Percentiles rank a stretch among this genome's conserved stretches.
These are phyloP conservation scores for Poecilia velifera DNA, from an alignment of 2,797 vertebrate species.

Conservation along the genomic window DNA sequence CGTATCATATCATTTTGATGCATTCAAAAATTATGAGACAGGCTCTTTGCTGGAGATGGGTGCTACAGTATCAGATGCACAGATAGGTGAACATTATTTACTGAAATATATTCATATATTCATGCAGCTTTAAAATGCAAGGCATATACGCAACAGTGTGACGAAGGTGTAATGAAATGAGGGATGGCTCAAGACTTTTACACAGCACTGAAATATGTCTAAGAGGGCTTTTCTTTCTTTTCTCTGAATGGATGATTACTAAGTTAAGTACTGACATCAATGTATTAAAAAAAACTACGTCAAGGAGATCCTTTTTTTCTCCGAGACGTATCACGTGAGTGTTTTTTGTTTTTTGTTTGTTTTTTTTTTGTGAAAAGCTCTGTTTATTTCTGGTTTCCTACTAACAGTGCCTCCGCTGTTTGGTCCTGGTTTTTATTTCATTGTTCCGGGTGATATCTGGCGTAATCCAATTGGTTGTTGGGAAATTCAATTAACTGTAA, in stretches of 20 bases:
- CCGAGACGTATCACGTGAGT: slow-evolving; percentile 1
- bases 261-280: slow-evolving; percentile 52
- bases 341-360: slow-evolving; percentile 10
- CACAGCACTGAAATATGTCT: slow-evolving; percentile 33
- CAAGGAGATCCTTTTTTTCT: background rate
- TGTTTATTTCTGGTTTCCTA: slow-evolving; percentile 55
- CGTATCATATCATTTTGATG: background rate
- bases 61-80: background rate
- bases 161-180: background rate
- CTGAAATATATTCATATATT: background rate
- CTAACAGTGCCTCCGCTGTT: slow-evolving; percentile 74
- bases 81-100: background rate
- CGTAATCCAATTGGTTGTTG: slow-evolving; percentile 78
- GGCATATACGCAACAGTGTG: background rate
- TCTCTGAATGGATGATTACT: slow-evolving; percentile 47
- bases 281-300: slow-evolving; percentile 35
- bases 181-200: slow-evolving; percentile 14
- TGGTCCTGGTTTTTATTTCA: slow-evolving; percentile 74
- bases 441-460: slow-evolving; percentile 72
- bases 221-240: slow-evolving; percentile 55
- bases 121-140: background rate
- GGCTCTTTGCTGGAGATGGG: background rate
- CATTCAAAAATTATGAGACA: background rate
- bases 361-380: slow-evolving; percentile 41
- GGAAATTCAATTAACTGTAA: slow-evolving; percentile 76